Evolutionary conservation across 2,888 invertebrate species (phyloP), one percentile per base, ranked within the genome.

Genomic region (Drosophila atroscutellata): DNA sequence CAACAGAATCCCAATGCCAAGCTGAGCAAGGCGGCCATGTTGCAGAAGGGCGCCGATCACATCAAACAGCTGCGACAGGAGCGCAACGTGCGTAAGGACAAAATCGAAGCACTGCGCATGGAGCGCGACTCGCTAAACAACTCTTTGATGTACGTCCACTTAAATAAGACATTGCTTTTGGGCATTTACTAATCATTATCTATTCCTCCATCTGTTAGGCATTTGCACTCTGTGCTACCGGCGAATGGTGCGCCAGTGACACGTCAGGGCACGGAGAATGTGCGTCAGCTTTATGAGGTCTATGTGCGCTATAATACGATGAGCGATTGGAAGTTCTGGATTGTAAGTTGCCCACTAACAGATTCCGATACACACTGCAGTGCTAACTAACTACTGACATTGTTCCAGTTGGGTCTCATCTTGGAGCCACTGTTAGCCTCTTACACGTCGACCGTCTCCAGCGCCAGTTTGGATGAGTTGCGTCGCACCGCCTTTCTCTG

Each of bases 271-370:
- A 97, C 97, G 42, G 97, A 96, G 90, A 97, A 97, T 91, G 96
- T 99, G 95, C 96, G 97, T 86, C 98, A 98, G 93, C 96, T 98
- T 95, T 99, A 98, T 93, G 97, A 98, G 83, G 96, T 97, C 37
- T 98, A 98, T 94, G 97, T 99, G 52, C 95, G 96, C 81, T 95
- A 94, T 85, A 94, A 98, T 71, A 98, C 98, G 24, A 94, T 96
- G 92, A 96, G 96, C 91, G 98, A 98, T 94, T 99, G 99, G 99
- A 99, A 98, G 94, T 99, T 98, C 94, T 99, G 98, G 98, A 98
- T 99, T 94, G 98, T 98, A 98, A 91, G 92, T 86, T 34, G 1
- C 24, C 18, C n/a, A 30, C 3, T 32, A 5, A 9, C 18, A 13
- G 24, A 18, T 28, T 34, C 15, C n/a, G 11, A 20, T 49, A 2